phyloP scores from a whole-genome alignment of 2,113 vertebrate genomes.

The Chrysemys picta region DNA sequence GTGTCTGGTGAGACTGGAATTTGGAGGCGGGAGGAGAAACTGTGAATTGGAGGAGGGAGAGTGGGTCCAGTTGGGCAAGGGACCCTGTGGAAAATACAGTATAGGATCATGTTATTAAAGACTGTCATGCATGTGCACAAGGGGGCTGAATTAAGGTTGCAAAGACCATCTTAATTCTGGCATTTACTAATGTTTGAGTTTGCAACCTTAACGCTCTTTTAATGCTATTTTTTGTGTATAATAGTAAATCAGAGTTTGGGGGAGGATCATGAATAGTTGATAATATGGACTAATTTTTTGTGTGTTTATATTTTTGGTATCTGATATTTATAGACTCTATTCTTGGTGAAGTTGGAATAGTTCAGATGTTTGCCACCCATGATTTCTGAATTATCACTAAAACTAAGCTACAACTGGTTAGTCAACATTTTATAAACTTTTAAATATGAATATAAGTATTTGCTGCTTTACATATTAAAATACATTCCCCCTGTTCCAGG shows the following conservation, averaged over 20 bases:
- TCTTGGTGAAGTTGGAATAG: background rate
- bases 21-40: background rate
- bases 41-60: background rate
- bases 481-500: background rate
- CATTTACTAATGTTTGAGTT: background rate
- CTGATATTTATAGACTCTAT: background rate
- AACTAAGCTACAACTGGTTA: background rate
- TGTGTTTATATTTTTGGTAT: background rate
- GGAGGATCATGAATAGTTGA: background rate
- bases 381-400: background rate
- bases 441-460: background rate
- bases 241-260: background rate
- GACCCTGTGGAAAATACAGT: background rate
- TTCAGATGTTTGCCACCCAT: background rate
- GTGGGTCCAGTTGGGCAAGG: background rate
- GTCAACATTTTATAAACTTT: background rate
- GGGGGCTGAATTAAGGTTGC: too few species aligned
- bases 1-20: background rate
- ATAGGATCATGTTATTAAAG: too few species aligned
- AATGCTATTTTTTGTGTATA: background rate
- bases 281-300: too few species aligned
- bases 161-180: background rate
- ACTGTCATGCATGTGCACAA: too few species aligned
- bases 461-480: background rate
- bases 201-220: background rate